Evolutionary conservation across 2,888 invertebrate genomes (phyloP).

Genomic region (Euphydryas editha): DNA sequence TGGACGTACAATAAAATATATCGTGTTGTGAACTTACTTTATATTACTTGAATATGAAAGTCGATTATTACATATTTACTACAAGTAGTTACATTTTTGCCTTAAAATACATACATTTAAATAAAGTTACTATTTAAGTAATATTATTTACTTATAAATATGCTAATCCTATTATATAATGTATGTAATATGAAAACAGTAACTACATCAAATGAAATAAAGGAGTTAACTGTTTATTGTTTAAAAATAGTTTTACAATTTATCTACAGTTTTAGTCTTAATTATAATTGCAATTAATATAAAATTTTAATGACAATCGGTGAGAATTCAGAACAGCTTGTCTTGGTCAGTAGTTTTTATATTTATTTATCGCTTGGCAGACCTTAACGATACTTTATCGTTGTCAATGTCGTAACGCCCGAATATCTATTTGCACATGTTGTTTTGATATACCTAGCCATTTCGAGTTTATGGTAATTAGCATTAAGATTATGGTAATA

Average conservation of each 20-base stretch:
- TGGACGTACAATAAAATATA: conserved; percentile 5
- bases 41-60: neutral
- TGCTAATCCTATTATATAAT: no score
- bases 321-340: neutral
- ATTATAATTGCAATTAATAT: neutral
- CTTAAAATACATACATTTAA: no score
- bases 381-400: neutral
- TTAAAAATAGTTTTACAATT: conserved; percentile 6
- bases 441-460: neutral
- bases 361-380: neutral
- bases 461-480: neutral
- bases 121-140: neutral
- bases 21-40: neutral
- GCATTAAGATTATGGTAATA: no score
- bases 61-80: neutral
- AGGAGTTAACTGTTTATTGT: neutral
- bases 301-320: neutral
- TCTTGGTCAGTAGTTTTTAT: neutral
- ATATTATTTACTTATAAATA: neutral
- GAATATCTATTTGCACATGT: neutral
- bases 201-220: neutral
- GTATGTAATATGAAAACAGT: neutral
- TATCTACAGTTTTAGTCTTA: neutral
- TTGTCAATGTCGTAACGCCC: neutral
- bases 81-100: neutral